phyloP scores from a whole-genome alignment of 1,140 invertebrate species.

The Melanaphis sacchari region DNA sequence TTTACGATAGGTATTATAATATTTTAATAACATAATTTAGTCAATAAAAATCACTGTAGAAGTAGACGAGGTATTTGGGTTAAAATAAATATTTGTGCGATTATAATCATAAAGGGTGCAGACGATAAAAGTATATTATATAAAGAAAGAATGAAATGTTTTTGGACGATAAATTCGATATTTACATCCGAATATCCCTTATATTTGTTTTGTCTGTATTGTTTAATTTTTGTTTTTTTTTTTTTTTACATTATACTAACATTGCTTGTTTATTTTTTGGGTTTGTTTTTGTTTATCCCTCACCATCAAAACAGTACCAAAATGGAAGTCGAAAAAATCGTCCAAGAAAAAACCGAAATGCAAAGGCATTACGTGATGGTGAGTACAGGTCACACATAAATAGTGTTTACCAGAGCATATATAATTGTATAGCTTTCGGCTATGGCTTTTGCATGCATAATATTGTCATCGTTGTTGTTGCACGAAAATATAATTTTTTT shows the following conservation, averaged over 20 bases:
- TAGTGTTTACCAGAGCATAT: constrained; percentile 24
- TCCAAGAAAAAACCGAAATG: constrained; percentile 98
- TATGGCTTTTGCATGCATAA: constrained; percentile 35
- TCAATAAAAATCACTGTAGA: background rate
- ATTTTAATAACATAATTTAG: background rate
- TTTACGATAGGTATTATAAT: background rate
- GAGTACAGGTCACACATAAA: constrained; percentile 66
- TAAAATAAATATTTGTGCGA: background rate
- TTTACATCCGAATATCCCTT: constrained; percentile 30
- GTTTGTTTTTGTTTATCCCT: constrained; percentile 60
- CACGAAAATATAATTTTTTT: background rate
- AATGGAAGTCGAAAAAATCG: constrained; percentile 94
- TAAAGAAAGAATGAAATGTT: background rate
- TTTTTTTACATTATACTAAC: constrained; percentile 58
- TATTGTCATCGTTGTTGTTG: constrained; percentile 63
- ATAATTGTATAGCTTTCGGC: constrained; percentile 20
- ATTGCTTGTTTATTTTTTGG: constrained; percentile 58
- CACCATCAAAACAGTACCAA: constrained; percentile 71
- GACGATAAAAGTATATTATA: background rate
- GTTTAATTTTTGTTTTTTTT: constrained; percentile 58
- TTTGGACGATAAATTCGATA: constrained; percentile 37
- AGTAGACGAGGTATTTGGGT: background rate
- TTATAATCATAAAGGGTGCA: background rate
- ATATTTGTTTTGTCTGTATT: constrained; percentile 43
- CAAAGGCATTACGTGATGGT: constrained; percentile 99